Conservation (phyloP, 2,113 vertebrate species). For the Illadopsis cleaveri region DNA sequence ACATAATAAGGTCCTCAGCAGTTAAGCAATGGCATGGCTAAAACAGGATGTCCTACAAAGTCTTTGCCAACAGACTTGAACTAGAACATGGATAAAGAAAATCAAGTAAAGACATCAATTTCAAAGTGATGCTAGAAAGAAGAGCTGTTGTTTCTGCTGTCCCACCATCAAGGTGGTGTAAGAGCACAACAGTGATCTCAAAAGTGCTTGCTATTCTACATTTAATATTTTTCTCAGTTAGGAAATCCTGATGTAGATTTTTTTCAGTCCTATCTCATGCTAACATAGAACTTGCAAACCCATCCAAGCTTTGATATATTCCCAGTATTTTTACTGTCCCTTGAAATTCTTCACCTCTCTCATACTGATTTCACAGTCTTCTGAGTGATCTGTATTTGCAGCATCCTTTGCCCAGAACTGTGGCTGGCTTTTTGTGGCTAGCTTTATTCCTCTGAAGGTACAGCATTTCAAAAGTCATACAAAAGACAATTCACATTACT, state of each 20-base stretch:
- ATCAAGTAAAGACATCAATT: neutral
- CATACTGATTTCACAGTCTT: neutral
- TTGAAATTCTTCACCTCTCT: neutral
- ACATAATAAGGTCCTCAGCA: neutral
- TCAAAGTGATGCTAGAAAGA: neutral
- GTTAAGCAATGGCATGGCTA: neutral
- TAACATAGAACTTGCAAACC: neutral
- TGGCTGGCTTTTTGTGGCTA: neutral
- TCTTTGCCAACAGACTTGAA: conserved; percentile 10
- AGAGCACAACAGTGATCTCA: neutral
- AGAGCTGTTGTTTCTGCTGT: neutral
- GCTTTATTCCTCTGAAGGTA: neutral
- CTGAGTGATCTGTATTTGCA: neutral
- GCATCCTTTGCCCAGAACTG: neutral
- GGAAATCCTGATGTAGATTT: neutral
- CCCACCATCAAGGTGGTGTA: neutral
- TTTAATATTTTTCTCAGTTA: neutral
- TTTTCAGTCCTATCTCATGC: neutral
- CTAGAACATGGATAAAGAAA: neutral
- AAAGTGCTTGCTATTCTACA: neutral
- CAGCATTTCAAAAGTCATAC: neutral
- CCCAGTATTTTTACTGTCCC: neutral
- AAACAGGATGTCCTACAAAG: neutral
- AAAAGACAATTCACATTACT: neutral
- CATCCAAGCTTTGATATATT: neutral